Base-by-base conservation (phyloP, 1,140 invertebrate genomes). In the Fopius arisanus region DNA sequence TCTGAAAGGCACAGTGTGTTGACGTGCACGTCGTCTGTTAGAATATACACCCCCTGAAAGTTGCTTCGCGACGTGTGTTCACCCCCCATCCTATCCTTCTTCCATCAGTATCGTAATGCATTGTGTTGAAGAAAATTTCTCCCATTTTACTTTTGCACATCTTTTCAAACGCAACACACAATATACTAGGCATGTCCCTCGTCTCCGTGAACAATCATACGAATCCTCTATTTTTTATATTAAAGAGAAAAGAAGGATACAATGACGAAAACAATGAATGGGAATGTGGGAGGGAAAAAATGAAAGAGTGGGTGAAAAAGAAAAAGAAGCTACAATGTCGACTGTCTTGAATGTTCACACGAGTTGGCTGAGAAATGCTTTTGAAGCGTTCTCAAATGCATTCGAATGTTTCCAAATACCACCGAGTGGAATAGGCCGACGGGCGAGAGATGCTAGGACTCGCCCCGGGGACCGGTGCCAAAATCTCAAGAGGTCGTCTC, bases 401-500 rank as follows among this genome's bases (percentile, higher is more conserved):
- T 51, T 41, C 29, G 54, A 80, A 81, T 83, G 79, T 82, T 83
- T 82, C 80, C 75, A 76, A 80, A 79, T 82, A 81, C 78, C 79
- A 66, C 65, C 59, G 37, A 63, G 79, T 78, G 77, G 78, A 79
- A 80, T 81, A 81, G 79, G 75, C 76, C 70, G 78, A 75, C 78
- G 79, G 78, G 72, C 28, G 67, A 75, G 77, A 74, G 71, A 74
- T 70, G 69, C 54, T 40, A 68, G 48, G 26, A 33, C 54, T 4
- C n/a, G 54, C 72, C 16, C 62, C 21, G 77, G 73, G 79, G 81
- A 82, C 77, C 79, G 73, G 79, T 86, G 84, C 84, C 84, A 86
- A 85, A 86, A 84, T 84, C 83, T 83, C 82, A 81, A 83, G 82
- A 84, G 82, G 80, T 80, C 65, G 62, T 69, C 48, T 72, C 75